phyloP scores from a whole-genome alignment of 2,113 vertebrate species.

The Apteryx owenii region DNA sequence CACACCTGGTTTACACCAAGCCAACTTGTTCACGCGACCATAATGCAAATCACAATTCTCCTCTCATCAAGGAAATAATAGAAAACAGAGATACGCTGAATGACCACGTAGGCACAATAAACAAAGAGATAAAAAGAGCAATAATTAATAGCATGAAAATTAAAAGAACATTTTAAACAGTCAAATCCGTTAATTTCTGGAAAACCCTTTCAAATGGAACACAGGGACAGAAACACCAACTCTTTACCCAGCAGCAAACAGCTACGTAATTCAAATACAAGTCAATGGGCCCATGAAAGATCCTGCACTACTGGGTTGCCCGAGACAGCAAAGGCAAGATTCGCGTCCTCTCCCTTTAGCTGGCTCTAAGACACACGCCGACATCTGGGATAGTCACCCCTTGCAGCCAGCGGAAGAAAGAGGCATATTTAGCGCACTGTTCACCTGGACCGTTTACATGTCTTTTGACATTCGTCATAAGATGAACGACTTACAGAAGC shows the following conservation, averaged over 20 bases:
- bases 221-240: fast-evolving
- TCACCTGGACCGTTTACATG: not conserved
- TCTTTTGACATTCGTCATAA: not conserved
- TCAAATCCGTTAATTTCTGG: not conserved
- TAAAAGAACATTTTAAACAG: not conserved
- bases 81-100: not conserved
- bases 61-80: not conserved
- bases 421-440: not conserved
- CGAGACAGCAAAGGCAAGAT: not conserved
- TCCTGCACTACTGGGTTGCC: not conserved
- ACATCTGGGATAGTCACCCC: not conserved
- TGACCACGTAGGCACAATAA: not conserved
- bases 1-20: not conserved
- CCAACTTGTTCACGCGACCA: not conserved
- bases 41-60: not conserved
- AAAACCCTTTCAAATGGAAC: not conserved
- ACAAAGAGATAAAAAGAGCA: not conserved
- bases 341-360: fast-evolving
- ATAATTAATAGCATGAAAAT: not conserved
- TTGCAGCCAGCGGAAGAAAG: not conserved
- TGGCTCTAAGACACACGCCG: not conserved
- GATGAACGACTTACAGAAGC: fast-evolving
- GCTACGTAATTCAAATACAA: not conserved
- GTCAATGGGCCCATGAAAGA: not conserved
- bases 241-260: not conserved